Conservation (phyloP, 2,797 vertebrate species). For the Pseudocheirus occidentalis region DNA sequence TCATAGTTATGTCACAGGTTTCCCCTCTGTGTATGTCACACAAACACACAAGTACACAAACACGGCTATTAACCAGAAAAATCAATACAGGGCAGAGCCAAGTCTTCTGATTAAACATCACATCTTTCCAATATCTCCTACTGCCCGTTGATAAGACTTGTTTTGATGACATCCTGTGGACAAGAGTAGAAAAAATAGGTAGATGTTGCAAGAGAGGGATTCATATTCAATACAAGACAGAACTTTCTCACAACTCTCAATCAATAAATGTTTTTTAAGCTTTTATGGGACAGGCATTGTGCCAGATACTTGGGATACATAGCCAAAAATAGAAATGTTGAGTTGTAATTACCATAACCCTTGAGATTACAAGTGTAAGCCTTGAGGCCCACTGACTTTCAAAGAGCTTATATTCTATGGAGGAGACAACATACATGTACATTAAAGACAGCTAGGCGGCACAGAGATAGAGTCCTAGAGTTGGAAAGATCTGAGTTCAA, state of each 20-base stretch:
- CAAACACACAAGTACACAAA: neutral
- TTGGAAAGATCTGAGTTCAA: too few relatives aligned
- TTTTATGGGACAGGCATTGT: neutral
- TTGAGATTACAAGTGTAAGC: neutral
- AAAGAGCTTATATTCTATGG: neutral
- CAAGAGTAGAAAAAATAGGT: neutral
- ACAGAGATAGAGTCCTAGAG: too few relatives aligned
- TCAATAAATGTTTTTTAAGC: neutral
- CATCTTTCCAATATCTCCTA: neutral
- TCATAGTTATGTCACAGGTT: neutral
- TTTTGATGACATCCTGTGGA: neutral
- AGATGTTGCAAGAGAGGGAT: neutral
- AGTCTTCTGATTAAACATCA: neutral
- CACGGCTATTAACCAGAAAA: neutral
- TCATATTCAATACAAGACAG: neutral
- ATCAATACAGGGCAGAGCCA: neutral
- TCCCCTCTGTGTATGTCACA: neutral
- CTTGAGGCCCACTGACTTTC: neutral
- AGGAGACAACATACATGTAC: neutral
- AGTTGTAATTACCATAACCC: neutral
- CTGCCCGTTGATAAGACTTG: neutral
- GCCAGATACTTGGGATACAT: neutral
- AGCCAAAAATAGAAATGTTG: neutral
- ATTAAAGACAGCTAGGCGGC: too few relatives aligned
- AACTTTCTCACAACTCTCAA: neutral